Percentiles rank a stretch among this genome's conserved stretches.
phyloP scores from a whole-genome alignment of 2,888 invertebrate genomes.

The Cheilosia impressa region DNA sequence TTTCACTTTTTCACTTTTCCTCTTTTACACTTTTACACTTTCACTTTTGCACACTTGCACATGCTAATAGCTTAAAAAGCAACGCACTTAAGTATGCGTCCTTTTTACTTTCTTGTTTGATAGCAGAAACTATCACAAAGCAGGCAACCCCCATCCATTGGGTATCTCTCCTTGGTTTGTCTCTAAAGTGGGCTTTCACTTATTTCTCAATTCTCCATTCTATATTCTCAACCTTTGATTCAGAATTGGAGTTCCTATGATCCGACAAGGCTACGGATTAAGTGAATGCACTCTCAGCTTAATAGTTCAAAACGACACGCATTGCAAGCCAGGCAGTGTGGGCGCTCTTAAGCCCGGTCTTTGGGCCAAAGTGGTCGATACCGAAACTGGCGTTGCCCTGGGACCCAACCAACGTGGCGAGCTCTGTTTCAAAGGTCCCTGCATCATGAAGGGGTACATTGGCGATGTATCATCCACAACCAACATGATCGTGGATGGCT shows the following conservation, averaged over 20 bases:
- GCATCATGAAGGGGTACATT: constrained; percentile 93
- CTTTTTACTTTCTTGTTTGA: no score
- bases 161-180: neutral
- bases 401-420: constrained; percentile 91
- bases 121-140: no score
- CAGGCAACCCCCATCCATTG: neutral
- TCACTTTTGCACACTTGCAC: no score
- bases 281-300: constrained; percentile 90
- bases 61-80: no score
- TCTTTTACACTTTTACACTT: no score
- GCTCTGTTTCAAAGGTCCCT: constrained; percentile 91
- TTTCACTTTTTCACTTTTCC: no score
- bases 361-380: constrained; percentile 87
- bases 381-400: constrained; percentile 86
- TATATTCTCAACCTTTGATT: neutral
- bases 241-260: constrained; percentile 83
- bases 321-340: constrained; percentile 86
- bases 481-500: constrained; percentile 89
- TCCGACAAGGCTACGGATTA: constrained; percentile 91
- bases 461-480: constrained; percentile 88
- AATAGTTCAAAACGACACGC: constrained; percentile 82
- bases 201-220: neutral
- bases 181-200: neutral
- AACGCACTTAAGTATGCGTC: no score
- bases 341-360: constrained; percentile 88